Conservation (phyloP, 2,797 vertebrate genomes). For the Neopelma chrysocephalum region DNA sequence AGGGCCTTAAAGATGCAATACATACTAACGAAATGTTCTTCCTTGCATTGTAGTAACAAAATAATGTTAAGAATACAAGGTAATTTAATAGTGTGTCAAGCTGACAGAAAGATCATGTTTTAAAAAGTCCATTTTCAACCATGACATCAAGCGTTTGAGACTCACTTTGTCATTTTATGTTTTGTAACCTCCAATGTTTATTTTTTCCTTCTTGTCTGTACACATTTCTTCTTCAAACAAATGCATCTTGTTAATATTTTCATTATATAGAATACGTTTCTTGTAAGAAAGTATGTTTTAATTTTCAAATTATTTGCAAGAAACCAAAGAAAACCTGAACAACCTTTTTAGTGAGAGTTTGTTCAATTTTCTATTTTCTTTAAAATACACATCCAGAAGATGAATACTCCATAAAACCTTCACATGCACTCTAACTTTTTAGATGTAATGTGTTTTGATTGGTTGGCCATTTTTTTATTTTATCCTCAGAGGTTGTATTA, state of each 20-base stretch:
- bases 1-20: neutral
- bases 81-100: neutral
- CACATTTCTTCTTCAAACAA: neutral
- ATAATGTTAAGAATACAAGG: neutral
- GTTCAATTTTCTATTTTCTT: neutral
- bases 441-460: slow-evolving; percentile 18
- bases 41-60: neutral
- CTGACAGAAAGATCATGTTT: neutral
- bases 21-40: neutral
- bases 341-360: neutral
- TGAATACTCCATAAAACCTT: neutral
- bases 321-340: neutral
- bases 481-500: neutral
- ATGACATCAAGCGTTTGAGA: neutral
- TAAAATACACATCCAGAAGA: neutral
- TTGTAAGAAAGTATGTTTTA: neutral
- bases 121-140: neutral
- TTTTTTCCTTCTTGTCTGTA: neutral
- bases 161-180: neutral
- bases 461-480: neutral
- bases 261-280: neutral
- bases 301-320: neutral
- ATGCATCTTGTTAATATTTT: neutral
- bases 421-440: neutral
- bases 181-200: neutral